Base-by-base conservation (phyloP, 2,888 invertebrate species). In the Temnothorax ravouxi region DNA sequence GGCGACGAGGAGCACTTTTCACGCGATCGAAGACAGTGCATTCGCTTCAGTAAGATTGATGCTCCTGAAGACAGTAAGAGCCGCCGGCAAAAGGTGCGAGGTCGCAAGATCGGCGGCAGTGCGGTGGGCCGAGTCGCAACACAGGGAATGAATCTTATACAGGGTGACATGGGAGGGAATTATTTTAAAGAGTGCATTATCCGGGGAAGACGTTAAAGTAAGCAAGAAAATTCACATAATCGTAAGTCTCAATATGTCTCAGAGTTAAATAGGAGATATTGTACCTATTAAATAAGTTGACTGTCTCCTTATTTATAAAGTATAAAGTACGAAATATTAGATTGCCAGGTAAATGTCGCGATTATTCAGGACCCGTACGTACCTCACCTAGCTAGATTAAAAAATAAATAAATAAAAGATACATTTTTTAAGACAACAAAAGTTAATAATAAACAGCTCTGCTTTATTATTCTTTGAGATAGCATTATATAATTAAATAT, bases 11-110 rank as follows among this genome's bases (percentile, higher is more conserved):
- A 69, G 76, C 76, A 76, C 80, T 81, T 75, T 76, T 76, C 80
- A 76, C 80, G 59, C 79, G 75, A 69, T 59, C 72, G 50, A 81
- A 72, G 69, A 82, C 81, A 83, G 79, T 79, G 87, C 72, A 66
- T 87, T 83, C 81, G 64, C 25, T 61, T 61, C 75, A 41, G 64
- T 52, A 83, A 85, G 89, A 89, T 90, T 83, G 87, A 89, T 90
- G 89, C 74, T 69, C 77, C 64, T 74, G 74, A 67, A 74, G 66
- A 79, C 72, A 25, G 74, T 74, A 81, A 69, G 62, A 64, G 83
- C 69, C 76, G 69, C 44, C 74, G 52, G 59, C 67, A 54, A 25
- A 9, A 82, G 38, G 69, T 69, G 52, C 44, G 41, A 83, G 79
- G 69, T 84, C 69, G 44, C 9, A 44, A 72, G 62, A 75, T 72